Percentiles rank a stretch among this genome's conserved stretches.
phyloP scores from a whole-genome alignment of 2,113 vertebrate species.

The Deroptyus accipitrinus region DNA sequence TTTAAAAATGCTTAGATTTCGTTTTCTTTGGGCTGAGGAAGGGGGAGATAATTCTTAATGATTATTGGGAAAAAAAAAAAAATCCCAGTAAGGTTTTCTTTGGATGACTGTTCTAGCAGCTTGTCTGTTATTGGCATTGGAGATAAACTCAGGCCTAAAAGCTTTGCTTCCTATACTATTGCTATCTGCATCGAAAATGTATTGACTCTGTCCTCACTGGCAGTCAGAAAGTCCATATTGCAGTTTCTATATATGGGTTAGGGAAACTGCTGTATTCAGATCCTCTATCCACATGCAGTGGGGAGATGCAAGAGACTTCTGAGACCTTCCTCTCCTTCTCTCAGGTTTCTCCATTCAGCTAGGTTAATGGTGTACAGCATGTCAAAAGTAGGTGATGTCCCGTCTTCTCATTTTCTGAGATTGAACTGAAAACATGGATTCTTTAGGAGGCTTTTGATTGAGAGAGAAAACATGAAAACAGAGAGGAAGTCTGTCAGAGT shows the following conservation, averaged over 20 bases:
- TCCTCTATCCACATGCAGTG: accelerated
- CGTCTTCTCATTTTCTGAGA: neutral
- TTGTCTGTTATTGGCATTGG: neutral
- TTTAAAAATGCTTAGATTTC: neutral
- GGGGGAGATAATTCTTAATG: neutral
- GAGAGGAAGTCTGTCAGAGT: conserved; percentile 57
- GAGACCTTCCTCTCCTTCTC: neutral
- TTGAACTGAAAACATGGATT: neutral
- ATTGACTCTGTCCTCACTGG: neutral
- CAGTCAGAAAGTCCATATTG: neutral
- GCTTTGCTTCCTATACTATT: neutral
- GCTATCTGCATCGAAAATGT: neutral
- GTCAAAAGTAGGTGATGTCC: neutral
- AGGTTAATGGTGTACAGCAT: neutral
- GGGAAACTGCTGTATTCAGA: neutral
- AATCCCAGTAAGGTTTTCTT: neutral
- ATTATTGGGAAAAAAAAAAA: neutral
- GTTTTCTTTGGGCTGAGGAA: neutral
- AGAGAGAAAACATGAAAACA: conserved; percentile 54
- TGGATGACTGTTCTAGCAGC: neutral
- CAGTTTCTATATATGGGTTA: neutral
- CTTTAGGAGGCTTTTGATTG: conserved; percentile 55
- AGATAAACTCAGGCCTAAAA: neutral
- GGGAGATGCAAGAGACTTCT: neutral
- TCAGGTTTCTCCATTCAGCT: neutral